Evolutionary conservation across 2,113 vertebrate genomes (phyloP), one percentile per base, ranked within the genome.

Genomic region (Sturnira hondurensis): DNA sequence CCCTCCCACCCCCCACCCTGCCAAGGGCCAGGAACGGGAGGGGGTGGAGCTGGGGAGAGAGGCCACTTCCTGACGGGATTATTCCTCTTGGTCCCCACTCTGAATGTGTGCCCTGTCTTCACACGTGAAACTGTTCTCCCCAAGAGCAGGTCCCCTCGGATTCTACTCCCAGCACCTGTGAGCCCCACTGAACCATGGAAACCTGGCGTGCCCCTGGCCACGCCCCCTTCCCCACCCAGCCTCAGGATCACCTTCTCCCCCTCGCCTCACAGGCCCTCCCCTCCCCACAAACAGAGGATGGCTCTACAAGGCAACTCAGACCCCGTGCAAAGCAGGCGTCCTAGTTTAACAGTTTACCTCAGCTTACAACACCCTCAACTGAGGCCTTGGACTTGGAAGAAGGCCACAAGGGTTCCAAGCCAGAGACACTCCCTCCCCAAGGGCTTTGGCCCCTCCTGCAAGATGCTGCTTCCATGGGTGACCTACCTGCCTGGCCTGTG

Each of bases 41-140:
- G 17, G 36, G 28, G 16, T 3, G 38, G 43, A 17, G 54, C 11
- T 33, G 11, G 16, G n/a, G 58, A 68, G 56, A 54, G 26, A 87
- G 73, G 38, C 56, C 38, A 7, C 22, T 7, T 50, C 41, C n/a
- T 43, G 16, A 43, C 41, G 1, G 2, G 26, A 24, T 8, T n/a
- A 12, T 14, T 58, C 58, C 17, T 3, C 54, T n/a, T 20, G 2
- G 28, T 43, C 33, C n/a, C 77, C 22, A 17, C 45, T 22, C 67
- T 19, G 33, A 50, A 82, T 33, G 11, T 0, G 0, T 33, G 26
- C 31, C 7, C 0, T 43, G 28, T 20, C 36, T 20, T 33, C 33
- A 87, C 38, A 22, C 4, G 16, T 24, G 41, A 61, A 31, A 43
- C 76, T 47, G 33, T 31, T 5, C 76, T 76, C 83, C 52, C 84